Evolutionary conservation across 1,140 invertebrate species (phyloP), one percentile per base, ranked within the genome.

Genomic region (Papilio helenus): DNA sequence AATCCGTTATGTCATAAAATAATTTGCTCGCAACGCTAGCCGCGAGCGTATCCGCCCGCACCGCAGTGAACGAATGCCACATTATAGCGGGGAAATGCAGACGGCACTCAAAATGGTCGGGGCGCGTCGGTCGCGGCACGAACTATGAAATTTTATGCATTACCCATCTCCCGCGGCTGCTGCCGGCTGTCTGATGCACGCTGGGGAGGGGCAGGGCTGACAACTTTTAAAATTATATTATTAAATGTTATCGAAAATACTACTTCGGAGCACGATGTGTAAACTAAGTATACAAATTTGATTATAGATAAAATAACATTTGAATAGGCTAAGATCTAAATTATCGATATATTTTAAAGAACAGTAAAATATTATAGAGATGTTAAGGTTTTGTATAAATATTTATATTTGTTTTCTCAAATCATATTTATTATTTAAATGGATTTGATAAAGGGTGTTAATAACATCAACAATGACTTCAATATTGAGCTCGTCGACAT

Each of bases 91-190:
- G 76, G 55, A 61, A 82, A 83, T 83, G 83, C 79, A 81, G 80
- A 80, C 80, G 55, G 65, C 76, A 51, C 80, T 81, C 74, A 84
- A 85, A 83, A 85, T 80, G 77, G 82, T 81, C 81, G 80, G 76
- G 68, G 81, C 77, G 71, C 58, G 76, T 79, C 82, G 82, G 82
- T 81, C 74, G 82, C 76, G 80, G 76, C 76, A 61, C 55, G 76
- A 77, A 77, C 76, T 84, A 80, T 80, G 81, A 85, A 87, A 87
- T 87, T 85, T 86, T 86, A 85, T 87, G 86, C 86, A 85, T 87
- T 85, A 87, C 81, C 80, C 84, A 83, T 80, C 68, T 82, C 83
- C 81, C 79, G 78, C 83, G 84, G 51, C 51, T 55, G 46, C 84
- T 83, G 82, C 80, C 79, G 72, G 76, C 84, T 87, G 86, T 87